Evolutionary conservation across 1,140 invertebrate genomes (phyloP).

Genomic region (Drosophila funebris): DNA sequence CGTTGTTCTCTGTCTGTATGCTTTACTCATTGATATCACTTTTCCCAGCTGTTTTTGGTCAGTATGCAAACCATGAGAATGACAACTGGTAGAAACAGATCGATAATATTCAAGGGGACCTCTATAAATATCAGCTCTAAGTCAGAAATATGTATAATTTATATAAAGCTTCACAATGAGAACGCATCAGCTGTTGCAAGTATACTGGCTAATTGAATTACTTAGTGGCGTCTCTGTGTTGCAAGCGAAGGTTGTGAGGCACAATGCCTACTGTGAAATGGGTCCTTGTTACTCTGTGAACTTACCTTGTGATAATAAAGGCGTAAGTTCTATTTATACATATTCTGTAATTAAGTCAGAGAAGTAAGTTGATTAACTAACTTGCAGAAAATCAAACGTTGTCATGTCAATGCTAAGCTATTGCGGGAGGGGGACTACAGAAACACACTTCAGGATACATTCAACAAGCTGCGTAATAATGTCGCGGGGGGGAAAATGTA

Average conservation of each 20-base stretch:
- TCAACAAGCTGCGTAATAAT: slow-evolving; percentile 38
- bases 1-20: neutral
- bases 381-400: neutral
- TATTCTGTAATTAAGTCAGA: neutral
- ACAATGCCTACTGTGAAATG: neutral
- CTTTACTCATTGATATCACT: neutral
- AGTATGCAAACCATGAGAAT: neutral
- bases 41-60: slow-evolving; percentile 4
- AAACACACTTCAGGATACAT: neutral
- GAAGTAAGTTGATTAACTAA: neutral
- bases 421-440: neutral
- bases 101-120: neutral
- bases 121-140: slow-evolving; percentile 2
- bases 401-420: neutral
- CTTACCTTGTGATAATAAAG: slow-evolving; percentile 28
- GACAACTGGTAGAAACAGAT: neutral
- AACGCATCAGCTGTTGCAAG: neutral
- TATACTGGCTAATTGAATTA: neutral
- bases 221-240: neutral
- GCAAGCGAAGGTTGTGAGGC: neutral
- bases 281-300: slow-evolving; percentile 7
- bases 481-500: slow-evolving; percentile 36
- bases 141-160: neutral
- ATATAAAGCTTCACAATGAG: neutral
- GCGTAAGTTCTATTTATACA: slow-evolving; percentile 22